Percentiles rank a stretch among this genome's conserved stretches.
These are phyloP conservation scores for Laticauda laticaudata DNA, from an alignment of 2,113 vertebrate genomes.

Conservation along the genomic window DNA sequence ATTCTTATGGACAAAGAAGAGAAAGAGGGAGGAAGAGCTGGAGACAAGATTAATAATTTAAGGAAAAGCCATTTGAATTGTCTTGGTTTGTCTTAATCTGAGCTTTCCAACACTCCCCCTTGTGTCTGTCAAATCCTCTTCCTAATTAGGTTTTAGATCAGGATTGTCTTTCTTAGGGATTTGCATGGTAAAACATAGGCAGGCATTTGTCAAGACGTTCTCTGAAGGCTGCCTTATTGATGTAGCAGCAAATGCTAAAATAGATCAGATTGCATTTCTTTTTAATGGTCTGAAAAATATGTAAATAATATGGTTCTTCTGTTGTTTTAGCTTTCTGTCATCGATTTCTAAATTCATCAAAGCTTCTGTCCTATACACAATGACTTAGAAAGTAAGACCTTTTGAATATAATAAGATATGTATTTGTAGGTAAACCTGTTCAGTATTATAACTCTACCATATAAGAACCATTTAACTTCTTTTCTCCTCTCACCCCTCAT, in stretches of 20 bases:
- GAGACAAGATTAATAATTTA: background rate
- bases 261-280: background rate
- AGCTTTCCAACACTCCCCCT: background rate
- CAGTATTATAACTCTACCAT: background rate
- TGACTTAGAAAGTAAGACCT: background rate
- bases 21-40: background rate
- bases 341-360: background rate
- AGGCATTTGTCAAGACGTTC: background rate
- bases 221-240: background rate
- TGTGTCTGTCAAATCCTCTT: background rate
- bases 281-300: background rate
- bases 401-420: background rate
- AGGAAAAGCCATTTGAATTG: background rate
- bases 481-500: background rate
- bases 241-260: background rate
- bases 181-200: background rate
- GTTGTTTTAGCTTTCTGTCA: conserved; percentile 2
- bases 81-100: background rate
- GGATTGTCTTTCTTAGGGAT: background rate
- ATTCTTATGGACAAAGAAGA: background rate
- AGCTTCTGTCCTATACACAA: background rate
- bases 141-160: background rate
- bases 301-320: conserved; percentile 9
- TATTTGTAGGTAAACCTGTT: background rate
- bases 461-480: background rate